These are phyloP conservation scores for Torymus aiolomorphi DNA, from an alignment of 2,888 invertebrate genomes.

Conservation along the genomic window DNA sequence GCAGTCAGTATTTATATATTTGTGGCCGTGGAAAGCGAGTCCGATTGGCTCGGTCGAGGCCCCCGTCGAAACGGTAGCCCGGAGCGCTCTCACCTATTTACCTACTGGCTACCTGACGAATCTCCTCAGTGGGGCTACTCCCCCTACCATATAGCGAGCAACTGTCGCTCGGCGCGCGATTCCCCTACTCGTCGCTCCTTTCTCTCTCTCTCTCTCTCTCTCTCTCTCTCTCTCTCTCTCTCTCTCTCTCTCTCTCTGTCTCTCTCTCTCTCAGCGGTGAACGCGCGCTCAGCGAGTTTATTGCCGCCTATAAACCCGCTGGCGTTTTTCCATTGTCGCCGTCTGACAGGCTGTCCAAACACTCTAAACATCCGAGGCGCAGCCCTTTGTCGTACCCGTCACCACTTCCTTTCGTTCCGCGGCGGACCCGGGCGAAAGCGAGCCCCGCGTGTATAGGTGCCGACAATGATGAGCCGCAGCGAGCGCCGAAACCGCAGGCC, in stretches of 20 bases:
- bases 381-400: constrained; percentile 40
- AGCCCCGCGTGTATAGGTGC: constrained; percentile 4
- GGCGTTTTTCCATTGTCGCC: constrained; percentile 64
- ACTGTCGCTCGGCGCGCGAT: constrained; percentile 18
- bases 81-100: too few relatives aligned
- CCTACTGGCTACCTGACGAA: too few relatives aligned
- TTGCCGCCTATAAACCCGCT: constrained; percentile 49
- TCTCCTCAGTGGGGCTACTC: neutral
- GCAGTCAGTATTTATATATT: too few relatives aligned
- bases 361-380: constrained; percentile 66
- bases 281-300: constrained; percentile 35
- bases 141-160: neutral
- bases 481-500: too few relatives aligned
- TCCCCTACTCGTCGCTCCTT: too few relatives aligned
- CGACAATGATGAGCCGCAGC: neutral
- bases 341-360: constrained; percentile 71
- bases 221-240: too few relatives aligned
- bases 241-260: too few relatives aligned
- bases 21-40: too few relatives aligned
- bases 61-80: too few relatives aligned
- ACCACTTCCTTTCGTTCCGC: constrained; percentile 56
- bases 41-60: too few relatives aligned
- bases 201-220: constrained; percentile 6
- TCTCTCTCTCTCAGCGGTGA: constrained; percentile 1
- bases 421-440: neutral